These are phyloP conservation scores for Rhynchonycteris naso DNA, from an alignment of 2,797 vertebrate genomes.

Conservation along the genomic window DNA sequence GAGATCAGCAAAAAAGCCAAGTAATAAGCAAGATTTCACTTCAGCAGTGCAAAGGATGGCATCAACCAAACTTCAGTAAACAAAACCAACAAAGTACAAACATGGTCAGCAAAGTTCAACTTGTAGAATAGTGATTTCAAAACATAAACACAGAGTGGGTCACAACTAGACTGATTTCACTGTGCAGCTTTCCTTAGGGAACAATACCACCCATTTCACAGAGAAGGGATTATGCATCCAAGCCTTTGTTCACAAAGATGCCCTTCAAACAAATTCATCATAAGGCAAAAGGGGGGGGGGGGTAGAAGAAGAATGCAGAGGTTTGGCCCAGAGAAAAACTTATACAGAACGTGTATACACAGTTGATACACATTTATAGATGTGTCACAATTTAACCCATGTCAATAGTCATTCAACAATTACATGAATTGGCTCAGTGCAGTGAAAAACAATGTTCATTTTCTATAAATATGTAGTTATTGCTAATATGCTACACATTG, in stretches of 20 bases:
- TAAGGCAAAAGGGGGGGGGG: conserved; percentile 84
- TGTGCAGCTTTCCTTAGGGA: conserved; percentile 84
- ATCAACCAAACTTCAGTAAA: conserved; percentile 88
- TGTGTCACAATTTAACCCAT: conserved; percentile 57
- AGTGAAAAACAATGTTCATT: conserved; percentile 76
- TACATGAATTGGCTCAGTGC: conserved; percentile 85
- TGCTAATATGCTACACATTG: conserved; percentile 86
- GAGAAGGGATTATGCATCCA: conserved; percentile 83
- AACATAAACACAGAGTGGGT: conserved; percentile 83
- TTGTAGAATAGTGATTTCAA: conserved; percentile 47
- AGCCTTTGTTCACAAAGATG: conserved; percentile 86
- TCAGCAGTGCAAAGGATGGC: conserved; percentile 85
- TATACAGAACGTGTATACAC: conserved; percentile 46
- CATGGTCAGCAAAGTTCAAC: conserved; percentile 79
- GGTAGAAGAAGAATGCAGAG: conserved; percentile 65
- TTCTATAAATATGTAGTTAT: conserved; percentile 84
- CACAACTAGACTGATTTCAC: conserved; percentile 89
- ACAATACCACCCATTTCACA: conserved; percentile 83
- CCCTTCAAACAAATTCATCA: conserved; percentile 85
- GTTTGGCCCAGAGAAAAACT: conserved; percentile 83
- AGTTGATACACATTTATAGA: conserved; percentile 58
- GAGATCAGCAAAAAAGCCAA: conserved; percentile 83
- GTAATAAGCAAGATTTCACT: conserved; percentile 85
- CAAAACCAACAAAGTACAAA: conserved; percentile 79
- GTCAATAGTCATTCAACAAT: conserved; percentile 77